Evolutionary conservation across 2,888 invertebrate species (phyloP), one percentile per base, ranked within the genome.

Genomic region (Hololepta plana): DNA sequence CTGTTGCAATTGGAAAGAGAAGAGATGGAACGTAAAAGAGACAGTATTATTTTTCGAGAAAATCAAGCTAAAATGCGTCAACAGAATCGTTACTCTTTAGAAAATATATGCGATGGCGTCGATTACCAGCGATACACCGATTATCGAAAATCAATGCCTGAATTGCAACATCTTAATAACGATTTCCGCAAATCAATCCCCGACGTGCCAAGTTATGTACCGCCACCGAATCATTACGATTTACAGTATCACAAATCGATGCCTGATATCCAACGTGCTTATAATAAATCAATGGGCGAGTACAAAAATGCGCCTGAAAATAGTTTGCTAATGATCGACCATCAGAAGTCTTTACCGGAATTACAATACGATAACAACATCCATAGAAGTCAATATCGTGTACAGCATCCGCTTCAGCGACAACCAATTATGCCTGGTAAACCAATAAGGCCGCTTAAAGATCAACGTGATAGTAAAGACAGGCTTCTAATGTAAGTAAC

Each of bases 1-100:
- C 57, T 81, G 2, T 50, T 79, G 3, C 79, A 81, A 47, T 50
- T 75, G 23, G 77, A 82, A 45, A 73, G 75, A 47, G 80, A 80
- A 46, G 79, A 80, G 45, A 44, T 80, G 7, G 68, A 76, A 35
- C 60, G 80, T 3, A 76, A 79, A 43, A 60, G 75, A 7, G 77
- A 74, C 40, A 77, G 74, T 45, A 53, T 79, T 6, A 55, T 74
- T 11, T 58, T 67, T 38, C 62, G 71, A 20, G 76, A 76, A 42
- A 62, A 57, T 39, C 61, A 70, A 41, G 66, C 64, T 4, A 49
- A 48, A 36, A 38, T 41, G 9, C 40, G 44, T 24, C 37, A 47
- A 26, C 41, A 45, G 34, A 28, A 51, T 46, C 41, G 49, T 22
- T 45, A 48, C 34, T 53, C 53, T 4, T 39, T 51, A 24, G 53